phyloP scores from a whole-genome alignment of 2,888 invertebrate species.

The Coenonympha glycerion region DNA sequence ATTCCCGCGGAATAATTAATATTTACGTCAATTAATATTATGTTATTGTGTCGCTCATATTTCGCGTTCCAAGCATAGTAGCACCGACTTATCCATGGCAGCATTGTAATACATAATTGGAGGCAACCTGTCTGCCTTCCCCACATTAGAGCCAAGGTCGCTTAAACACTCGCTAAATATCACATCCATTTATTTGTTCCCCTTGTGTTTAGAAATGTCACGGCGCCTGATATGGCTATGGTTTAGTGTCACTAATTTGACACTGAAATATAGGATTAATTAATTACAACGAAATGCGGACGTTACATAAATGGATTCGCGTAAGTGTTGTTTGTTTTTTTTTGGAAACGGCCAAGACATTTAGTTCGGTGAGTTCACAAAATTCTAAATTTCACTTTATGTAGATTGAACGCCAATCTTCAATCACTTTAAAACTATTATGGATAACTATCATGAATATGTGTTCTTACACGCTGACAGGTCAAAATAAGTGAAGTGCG shows the following conservation, averaged over 20 bases:
- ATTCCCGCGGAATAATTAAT: not conserved
- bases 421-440: constrained; percentile 20
- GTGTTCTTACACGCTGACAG: constrained; percentile 10
- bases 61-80: constrained; percentile 36
- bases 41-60: constrained; percentile 41
- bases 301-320: constrained; percentile 53
- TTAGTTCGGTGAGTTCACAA: constrained; percentile 8
- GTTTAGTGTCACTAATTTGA: constrained; percentile 70
- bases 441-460: constrained; percentile 17
- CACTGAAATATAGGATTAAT: constrained; percentile 70
- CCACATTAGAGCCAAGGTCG: constrained; percentile 61
- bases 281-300: constrained; percentile 62
- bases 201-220: constrained; percentile 72
- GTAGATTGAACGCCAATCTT: constrained; percentile 7
- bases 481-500: constrained; percentile 18
- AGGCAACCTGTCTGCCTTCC: constrained; percentile 52
- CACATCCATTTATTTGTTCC: constrained; percentile 63
- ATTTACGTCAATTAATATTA: constrained; percentile 7
- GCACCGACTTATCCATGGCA: constrained; percentile 38
- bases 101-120: constrained; percentile 46
- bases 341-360: constrained; percentile 14
- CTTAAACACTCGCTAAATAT: constrained; percentile 64
- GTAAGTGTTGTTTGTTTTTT: constrained; percentile 40
- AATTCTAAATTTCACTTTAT: constrained; percentile 9
- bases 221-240: constrained; percentile 65